Conservation (phyloP, 2,888 invertebrate genomes). For the Vesta saturnalis region DNA sequence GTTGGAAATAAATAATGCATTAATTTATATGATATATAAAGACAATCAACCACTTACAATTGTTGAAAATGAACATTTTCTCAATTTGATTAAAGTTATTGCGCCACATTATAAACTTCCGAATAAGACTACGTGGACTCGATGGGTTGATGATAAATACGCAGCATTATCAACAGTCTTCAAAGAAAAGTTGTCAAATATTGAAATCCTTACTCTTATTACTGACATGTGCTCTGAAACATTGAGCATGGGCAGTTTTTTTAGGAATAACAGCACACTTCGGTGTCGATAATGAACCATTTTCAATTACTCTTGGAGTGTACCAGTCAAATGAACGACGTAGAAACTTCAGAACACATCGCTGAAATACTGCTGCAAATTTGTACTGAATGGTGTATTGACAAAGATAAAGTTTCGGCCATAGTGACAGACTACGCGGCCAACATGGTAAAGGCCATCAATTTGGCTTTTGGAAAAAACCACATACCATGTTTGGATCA, state of each 20-base stretch:
- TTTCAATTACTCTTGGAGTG: neutral
- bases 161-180: neutral
- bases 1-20: neutral
- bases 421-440: constrained; percentile 45
- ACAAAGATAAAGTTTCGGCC: constrained; percentile 38
- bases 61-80: neutral
- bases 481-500: constrained; percentile 43
- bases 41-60: neutral
- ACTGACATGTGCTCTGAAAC: neutral
- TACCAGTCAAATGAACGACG: constrained; percentile 13
- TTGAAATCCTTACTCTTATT: neutral
- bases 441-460: constrained; percentile 46
- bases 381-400: constrained; percentile 39
- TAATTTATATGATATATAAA: neutral
- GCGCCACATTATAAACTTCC: constrained; percentile 6
- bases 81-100: neutral
- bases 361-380: constrained; percentile 34
- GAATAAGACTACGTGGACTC: neutral
- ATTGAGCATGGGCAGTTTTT: neutral
- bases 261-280: neutral
- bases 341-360: constrained; percentile 43
- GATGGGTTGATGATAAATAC: neutral
- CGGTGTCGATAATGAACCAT: neutral
- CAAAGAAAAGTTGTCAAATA: neutral
- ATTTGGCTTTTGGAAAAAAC: constrained; percentile 40